Evolutionary conservation across 2,888 invertebrate genomes (phyloP), one percentile per base, ranked within the genome.

Genomic region (Toxonevra muliebris): DNA sequence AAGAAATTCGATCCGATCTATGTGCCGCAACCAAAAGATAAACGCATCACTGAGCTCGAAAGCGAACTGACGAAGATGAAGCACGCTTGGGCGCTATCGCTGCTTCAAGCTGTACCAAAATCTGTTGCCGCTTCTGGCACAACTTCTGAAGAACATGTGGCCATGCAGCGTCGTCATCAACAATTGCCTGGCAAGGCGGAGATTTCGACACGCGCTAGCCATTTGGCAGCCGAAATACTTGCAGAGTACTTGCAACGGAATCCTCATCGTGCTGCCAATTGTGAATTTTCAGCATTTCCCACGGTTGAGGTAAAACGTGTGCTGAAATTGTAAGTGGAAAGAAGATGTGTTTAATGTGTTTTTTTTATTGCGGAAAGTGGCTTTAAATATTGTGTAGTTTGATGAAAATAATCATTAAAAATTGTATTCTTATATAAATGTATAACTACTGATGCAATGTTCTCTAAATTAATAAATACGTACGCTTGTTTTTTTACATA

Each of bases 1-100:
- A 86, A 87, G 43, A 85, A 86, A 69, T 82, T 91, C 70, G 85
- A 86, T 71, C 88, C 89, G 0, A 84, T 90, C 57, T 82, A 86
- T 66, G 86, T 88, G 66, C 85, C 86, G 7, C 87, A 87, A 75
- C 84, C 86, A 11, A 82, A 83, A 57, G 87, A 88, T 77, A 79
- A 82, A 55, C 86, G 86, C 50, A 84, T 90, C 57, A 86, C 86
- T 62, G 86, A 86, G 55, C 76, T 90, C 65, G 87, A 87, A 68
- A 86, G 87, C 61, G 88, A 89, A 76, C 84, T 88, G 50, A 85
- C 86, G 20, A 85, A 85, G 71, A 82, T 88, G 74, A 88, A 88
- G 81, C 87, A 88, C 74, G 82, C 83, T 63, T 86, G 85, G 83
- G 81, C 82, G 17, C 74, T 86, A 64, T 85, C 86, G 2, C 74